These are phyloP conservation scores for Rissa tridactyla DNA, from an alignment of 2,113 vertebrate genomes.

Conservation along the genomic window DNA sequence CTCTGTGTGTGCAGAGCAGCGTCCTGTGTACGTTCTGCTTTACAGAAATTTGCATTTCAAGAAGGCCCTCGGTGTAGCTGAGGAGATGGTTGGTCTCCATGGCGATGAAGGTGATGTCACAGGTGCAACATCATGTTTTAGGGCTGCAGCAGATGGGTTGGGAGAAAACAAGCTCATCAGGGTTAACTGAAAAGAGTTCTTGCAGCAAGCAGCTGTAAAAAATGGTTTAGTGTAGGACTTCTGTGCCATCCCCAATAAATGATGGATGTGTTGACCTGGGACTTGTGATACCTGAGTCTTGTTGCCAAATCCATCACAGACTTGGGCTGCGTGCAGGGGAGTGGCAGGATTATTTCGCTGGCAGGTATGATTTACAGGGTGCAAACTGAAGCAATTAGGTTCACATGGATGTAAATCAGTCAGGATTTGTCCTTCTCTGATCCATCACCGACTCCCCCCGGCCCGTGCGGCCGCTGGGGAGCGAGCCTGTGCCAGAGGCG, in stretches of 20 bases:
- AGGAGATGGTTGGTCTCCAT: neutral
- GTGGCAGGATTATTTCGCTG: neutral
- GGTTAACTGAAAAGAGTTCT: neutral
- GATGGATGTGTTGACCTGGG: neutral
- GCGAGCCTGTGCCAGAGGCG: rapidly evolving
- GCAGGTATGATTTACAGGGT: slow-evolving; percentile 4
- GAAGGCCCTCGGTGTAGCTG: neutral
- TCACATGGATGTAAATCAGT: neutral
- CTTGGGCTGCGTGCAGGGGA: neutral
- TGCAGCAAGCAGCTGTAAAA: neutral
- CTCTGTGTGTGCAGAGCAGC: too few relatives aligned
- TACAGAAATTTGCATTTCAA: neutral
- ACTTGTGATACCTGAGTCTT: neutral
- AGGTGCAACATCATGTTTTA: neutral
- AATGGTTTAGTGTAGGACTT: neutral
- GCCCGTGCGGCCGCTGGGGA: rapidly evolving
- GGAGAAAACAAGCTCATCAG: neutral
- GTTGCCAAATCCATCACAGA: neutral
- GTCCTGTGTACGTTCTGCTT: rapidly evolving
- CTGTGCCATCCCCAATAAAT: neutral
- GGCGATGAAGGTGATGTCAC: neutral
- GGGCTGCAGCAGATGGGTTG: neutral
- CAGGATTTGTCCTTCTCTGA: neutral
- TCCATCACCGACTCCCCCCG: neutral
- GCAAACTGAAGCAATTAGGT: neutral